Conservation (phyloP, 37 sponge, comb jelly and placozoan species). For the Geodia barretti region DNA sequence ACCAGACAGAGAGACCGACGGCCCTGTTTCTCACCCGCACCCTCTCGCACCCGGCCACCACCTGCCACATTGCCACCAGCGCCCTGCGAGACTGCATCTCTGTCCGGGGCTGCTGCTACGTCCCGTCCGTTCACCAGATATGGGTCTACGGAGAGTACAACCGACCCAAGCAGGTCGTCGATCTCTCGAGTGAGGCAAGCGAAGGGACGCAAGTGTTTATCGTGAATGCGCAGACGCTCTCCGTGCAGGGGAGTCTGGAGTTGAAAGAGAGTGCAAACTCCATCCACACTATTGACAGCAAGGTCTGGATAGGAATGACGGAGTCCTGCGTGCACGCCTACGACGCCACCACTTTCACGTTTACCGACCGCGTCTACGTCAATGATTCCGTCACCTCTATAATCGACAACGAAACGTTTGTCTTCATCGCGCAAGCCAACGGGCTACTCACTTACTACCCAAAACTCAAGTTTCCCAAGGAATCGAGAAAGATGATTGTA, state of each 20-base stretch:
- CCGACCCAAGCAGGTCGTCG: neutral
- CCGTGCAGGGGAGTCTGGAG: constrained; percentile 70
- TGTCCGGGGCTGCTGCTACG: constrained; percentile 73
- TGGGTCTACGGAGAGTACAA: constrained; percentile 79
- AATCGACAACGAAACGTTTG: constrained; percentile 70
- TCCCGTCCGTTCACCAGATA: constrained; percentile 63
- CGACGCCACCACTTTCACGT: constrained; percentile 71
- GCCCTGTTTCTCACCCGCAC: constrained; percentile 29
- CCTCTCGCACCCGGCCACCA: constrained; percentile 44
- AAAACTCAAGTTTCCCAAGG: constrained; percentile 64
- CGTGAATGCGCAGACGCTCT: constrained; percentile 63
- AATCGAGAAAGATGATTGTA: constrained; percentile 34
- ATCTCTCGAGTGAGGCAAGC: constrained; percentile 3
- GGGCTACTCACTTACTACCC: constrained; percentile 67
- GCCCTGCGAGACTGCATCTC: constrained; percentile 57
- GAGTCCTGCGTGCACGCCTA: constrained; percentile 77
- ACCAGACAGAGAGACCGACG: constrained; percentile 30
- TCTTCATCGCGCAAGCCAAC: constrained; percentile 80
- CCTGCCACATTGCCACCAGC: constrained; percentile 61
- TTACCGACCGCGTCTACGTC: constrained; percentile 61
- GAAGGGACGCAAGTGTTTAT: constrained; percentile 84
- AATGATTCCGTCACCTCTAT: constrained; percentile 75
- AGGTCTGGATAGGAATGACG: constrained; percentile 80
- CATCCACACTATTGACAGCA: constrained; percentile 67
- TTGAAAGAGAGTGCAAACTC: constrained; percentile 61